A percentile compares a stretch with the other conserved stretches of the same genome.
phyloP scores from a whole-genome alignment of 2,797 vertebrate species.

The Halcyon badia region DNA sequence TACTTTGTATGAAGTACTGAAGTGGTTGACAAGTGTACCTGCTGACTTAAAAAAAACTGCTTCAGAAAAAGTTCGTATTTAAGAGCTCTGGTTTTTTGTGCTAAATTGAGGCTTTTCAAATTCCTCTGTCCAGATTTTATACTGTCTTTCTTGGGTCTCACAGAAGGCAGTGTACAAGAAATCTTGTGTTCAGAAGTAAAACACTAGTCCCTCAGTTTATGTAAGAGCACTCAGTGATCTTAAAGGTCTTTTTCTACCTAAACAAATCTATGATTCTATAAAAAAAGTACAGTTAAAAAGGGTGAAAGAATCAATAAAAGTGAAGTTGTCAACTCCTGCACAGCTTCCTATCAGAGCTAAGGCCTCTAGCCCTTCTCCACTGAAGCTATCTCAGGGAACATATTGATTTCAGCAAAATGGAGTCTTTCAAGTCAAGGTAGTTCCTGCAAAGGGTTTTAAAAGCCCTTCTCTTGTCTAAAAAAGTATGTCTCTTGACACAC shows the following conservation, averaged over 20 bases:
- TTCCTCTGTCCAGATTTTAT: neutral
- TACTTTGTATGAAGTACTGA: neutral
- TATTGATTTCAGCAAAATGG: neutral
- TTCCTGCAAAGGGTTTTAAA: neutral
- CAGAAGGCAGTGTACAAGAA: neutral
- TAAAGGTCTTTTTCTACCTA: too few relatives aligned
- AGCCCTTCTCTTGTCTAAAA: neutral
- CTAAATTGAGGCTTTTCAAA: neutral
- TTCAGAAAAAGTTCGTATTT: neutral
- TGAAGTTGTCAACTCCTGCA: neutral
- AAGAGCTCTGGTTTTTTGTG: neutral
- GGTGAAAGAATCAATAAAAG: neutral
- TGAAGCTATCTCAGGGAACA: neutral
- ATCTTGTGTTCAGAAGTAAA: neutral
- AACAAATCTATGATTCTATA: too few relatives aligned
- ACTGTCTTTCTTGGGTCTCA: neutral
- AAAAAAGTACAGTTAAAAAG: neutral
- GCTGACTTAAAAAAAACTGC: neutral
- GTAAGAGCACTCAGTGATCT: too few relatives aligned
- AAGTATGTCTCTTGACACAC: too few relatives aligned
- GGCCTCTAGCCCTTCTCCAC: neutral
- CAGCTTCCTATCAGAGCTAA: neutral
- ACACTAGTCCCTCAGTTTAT: neutral
- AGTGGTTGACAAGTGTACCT: neutral
- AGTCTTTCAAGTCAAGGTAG: neutral